Evolutionary conservation across 2,888 invertebrate species (phyloP).

Genomic region (Arrhopalites spinosus): DNA sequence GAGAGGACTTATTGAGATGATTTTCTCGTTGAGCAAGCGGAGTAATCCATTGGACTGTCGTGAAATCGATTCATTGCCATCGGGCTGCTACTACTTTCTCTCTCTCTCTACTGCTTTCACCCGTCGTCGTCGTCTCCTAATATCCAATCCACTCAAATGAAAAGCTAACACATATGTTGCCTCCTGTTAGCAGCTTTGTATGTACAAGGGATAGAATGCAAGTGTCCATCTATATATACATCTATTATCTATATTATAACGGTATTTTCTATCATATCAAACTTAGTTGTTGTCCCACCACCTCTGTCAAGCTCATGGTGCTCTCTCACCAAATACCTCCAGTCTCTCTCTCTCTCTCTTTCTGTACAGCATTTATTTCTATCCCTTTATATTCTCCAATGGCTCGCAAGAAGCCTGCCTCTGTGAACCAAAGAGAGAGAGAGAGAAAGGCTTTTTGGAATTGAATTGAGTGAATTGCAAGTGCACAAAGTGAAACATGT

Average conservation of each 20-base stretch:
- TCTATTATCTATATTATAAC: not conserved
- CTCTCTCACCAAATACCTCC: too few species aligned
- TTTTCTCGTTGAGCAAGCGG: slow-evolving; percentile 2
- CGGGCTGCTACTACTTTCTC: not conserved
- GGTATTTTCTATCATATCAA: too few species aligned
- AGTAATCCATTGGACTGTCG: not conserved
- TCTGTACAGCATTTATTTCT: too few species aligned
- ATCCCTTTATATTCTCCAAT: not conserved
- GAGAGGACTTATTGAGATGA: not conserved
- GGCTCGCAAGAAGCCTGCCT: not conserved
- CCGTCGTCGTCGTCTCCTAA: too few species aligned
- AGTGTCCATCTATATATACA: not conserved
- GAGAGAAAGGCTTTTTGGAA: not conserved
- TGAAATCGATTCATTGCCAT: slow-evolving; percentile 23
- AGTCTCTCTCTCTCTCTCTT: too few species aligned
- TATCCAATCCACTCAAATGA: too few species aligned
- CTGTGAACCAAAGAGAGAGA: not conserved
- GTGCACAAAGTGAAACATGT: slow-evolving; percentile 12
- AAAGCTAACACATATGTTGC: not conserved
- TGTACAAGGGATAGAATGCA: not conserved
- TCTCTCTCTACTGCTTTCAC: not conserved
- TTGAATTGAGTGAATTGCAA: not conserved
- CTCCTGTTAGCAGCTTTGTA: too few species aligned
- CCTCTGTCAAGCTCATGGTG: too few species aligned
- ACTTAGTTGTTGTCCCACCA: too few species aligned